These are phyloP conservation scores for Malurus alboscapulatus DNA, from an alignment of 2,113 vertebrate genomes.

Conservation along the genomic window DNA sequence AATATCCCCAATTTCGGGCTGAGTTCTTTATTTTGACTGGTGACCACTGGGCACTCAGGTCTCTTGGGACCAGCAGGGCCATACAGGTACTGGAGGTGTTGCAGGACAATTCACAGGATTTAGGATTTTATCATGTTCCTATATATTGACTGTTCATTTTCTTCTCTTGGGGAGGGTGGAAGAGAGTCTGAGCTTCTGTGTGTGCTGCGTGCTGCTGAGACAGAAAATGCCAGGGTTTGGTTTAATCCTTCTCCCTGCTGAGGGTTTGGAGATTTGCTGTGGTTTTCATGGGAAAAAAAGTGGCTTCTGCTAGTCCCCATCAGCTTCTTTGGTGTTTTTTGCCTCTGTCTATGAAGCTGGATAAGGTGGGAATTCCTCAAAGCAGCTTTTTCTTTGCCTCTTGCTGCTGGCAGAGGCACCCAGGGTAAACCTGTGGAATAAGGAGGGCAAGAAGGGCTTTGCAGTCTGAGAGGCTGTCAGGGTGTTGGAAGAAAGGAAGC, in stretches of 20 bases:
- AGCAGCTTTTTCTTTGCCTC: background rate
- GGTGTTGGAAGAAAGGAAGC: background rate
- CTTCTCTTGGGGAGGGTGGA: background rate
- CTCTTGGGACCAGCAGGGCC: background rate
- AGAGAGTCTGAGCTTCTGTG: background rate
- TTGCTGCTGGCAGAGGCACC: background rate
- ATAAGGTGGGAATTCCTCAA: background rate
- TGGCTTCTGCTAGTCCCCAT: background rate
- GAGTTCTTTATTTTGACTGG: background rate
- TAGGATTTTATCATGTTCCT: background rate
- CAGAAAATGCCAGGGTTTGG: background rate
- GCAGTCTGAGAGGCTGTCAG: no score
- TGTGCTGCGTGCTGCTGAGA: background rate
- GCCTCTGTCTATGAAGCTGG: background rate
- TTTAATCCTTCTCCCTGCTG: background rate
- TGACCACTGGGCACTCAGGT: background rate
- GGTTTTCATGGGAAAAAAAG: background rate
- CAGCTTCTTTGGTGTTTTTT: background rate
- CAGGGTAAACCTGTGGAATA: fast-evolving
- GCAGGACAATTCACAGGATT: background rate
- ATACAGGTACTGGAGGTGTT: fast-evolving
- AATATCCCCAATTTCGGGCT: background rate
- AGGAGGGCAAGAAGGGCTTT: background rate
- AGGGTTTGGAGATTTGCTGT: background rate
- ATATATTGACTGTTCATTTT: background rate